Percentiles rank a stretch among this genome's conserved stretches.
Conservation (phyloP, 1,140 invertebrate genomes). For the Apis cerana region DNA sequence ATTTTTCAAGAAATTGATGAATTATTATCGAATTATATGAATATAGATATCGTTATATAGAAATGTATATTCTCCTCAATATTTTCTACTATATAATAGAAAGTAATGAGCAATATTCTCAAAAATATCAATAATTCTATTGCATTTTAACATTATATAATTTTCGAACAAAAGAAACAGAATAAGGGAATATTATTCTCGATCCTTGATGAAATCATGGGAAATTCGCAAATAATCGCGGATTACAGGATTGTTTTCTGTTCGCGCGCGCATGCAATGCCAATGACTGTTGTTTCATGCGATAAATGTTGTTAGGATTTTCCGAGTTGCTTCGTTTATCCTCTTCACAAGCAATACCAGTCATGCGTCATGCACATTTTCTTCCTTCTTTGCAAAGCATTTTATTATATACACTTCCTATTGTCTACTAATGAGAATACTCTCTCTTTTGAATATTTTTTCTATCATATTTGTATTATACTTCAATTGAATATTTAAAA, state of each 20-base stretch:
- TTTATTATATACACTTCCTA: not conserved
- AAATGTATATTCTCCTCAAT: not conserved
- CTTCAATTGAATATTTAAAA: too few relatives aligned
- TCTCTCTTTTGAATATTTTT: not conserved
- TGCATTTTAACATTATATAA: not conserved
- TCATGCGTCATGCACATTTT: slow-evolving; percentile 6
- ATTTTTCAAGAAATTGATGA: not conserved
- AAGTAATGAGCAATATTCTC: not conserved
- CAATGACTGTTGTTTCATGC: slow-evolving; percentile 50
- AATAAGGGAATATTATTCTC: slow-evolving; percentile 3
- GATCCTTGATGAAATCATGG: slow-evolving; percentile 54
- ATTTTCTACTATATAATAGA: too few relatives aligned
- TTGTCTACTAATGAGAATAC: not conserved
- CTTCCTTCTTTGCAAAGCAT: not conserved
- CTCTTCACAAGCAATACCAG: slow-evolving; percentile 1
- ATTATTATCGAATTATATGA: not conserved
- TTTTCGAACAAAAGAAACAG: not conserved
- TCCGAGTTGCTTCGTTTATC: slow-evolving; percentile 23
- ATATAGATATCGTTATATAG: not conserved
- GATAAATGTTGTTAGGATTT: slow-evolving; percentile 58
- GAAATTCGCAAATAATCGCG: slow-evolving; percentile 49
- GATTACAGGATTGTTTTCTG: slow-evolving; percentile 31
- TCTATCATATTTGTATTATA: too few relatives aligned
- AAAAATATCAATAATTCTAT: not conserved
- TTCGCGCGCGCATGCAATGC: not conserved